Conservation (phyloP, 2,113 vertebrate genomes). For the Chionis minor region DNA sequence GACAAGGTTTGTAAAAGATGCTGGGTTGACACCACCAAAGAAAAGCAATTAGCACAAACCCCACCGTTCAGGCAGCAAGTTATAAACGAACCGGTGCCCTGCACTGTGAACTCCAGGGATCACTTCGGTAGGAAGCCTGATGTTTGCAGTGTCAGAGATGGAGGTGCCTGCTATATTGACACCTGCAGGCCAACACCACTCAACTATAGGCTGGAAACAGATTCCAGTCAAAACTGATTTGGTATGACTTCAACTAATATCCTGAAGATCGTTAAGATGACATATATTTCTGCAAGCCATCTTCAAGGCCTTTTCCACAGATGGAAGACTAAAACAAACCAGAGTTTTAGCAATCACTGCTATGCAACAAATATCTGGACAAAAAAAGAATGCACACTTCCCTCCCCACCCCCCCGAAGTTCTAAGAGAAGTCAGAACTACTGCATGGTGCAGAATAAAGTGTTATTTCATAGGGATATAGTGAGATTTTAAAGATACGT, state of each 20-base stretch:
- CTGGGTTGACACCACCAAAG: background rate
- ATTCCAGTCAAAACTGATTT: background rate
- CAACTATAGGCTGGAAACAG: background rate
- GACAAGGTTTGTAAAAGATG: background rate
- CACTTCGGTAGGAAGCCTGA: background rate
- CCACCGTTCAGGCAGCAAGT: background rate
- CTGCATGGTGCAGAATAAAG: background rate
- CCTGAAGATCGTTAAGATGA: background rate
- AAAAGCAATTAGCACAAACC: background rate
- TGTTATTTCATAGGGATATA: background rate
- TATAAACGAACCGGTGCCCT: background rate
- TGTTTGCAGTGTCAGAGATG: background rate
- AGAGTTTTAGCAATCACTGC: background rate
- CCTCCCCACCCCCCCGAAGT: background rate
- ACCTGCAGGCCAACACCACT: background rate
- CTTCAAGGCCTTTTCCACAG: background rate
- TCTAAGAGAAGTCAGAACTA: background rate
- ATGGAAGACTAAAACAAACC: background rate
- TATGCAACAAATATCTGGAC: background rate
- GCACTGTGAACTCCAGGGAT: background rate
- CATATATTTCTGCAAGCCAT: background rate
- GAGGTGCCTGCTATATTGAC: background rate
- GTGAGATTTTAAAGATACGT: background rate
- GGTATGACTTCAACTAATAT: background rate
- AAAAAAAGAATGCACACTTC: background rate